phyloP scores from a whole-genome alignment of 2,113 vertebrate genomes.

The Myotis brandtii region DNA sequence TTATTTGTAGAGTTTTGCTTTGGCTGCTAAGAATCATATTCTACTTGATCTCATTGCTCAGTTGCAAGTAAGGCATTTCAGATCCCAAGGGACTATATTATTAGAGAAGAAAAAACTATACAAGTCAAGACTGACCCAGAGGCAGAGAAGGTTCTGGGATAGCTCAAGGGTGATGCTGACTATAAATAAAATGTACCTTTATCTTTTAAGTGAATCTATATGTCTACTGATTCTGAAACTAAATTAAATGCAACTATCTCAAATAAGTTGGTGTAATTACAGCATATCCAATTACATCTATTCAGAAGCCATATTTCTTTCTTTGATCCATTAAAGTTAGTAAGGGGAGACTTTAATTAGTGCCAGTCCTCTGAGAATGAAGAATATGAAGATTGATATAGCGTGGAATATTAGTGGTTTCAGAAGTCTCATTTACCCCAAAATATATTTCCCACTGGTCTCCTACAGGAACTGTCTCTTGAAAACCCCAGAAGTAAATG shows the following conservation, averaged over 20 bases:
- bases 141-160: not conserved
- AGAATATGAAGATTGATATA: not conserved
- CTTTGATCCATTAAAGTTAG: slow-evolving; percentile 39
- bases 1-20: slow-evolving; percentile 58
- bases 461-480: not conserved
- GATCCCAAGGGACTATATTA: not conserved
- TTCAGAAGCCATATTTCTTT: slow-evolving; percentile 26
- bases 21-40: slow-evolving; percentile 57
- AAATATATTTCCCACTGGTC: not conserved
- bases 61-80: not conserved
- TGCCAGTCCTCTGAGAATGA: not conserved
- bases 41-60: not conserved
- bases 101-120: not conserved
- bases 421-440: not conserved
- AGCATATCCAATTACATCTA: not conserved
- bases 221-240: not conserved
- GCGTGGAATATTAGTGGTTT: not conserved
- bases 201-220: not conserved
- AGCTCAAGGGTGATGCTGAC: not conserved
- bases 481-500: not conserved
- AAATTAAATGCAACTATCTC: slow-evolving; percentile 4
- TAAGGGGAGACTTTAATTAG: not conserved
- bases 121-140: not conserved
- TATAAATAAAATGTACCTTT: not conserved
- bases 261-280: not conserved